Base-by-base conservation (phyloP, 64 coral and sea anemone species). In the Porites lutea region DNA sequence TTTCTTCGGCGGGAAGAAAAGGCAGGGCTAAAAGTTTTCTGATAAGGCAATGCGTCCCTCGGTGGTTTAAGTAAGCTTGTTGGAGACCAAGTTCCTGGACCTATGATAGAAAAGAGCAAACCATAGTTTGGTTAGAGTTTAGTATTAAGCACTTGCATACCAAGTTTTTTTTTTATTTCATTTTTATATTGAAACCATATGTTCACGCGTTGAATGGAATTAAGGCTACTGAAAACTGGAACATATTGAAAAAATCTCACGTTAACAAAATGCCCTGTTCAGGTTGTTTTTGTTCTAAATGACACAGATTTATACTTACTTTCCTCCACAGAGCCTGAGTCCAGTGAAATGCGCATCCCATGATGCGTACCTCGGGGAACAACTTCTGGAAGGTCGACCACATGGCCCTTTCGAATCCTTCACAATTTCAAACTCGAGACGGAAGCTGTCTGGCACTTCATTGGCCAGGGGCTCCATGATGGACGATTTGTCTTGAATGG, bases 341-440 rank as follows among this genome's bases (percentile, higher is more conserved):
- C 87, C 87, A 89, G 72, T 89, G 87, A 65, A 89, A 89, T 22
- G 61, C 87, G 49, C 87, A 89, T 23, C 70, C 87, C 87, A 59
- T 52, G 54, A 89, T 75, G 51, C 19, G 54, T 45, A 48, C 87
- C 54, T 89, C 73, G 12, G 87, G 87, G 19, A 64, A 43, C 21
- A 59, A 19, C 22, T 22, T 55, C 37, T 44, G 69, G 23, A 89
- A 54, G 49, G 87, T 27, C 37, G 74, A 52, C 72, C 87, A 89
- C 51, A 89, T 58, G 70, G 87, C 87, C 69, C 48, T 75, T 75
- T 89, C 87, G 69, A 76, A 89, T 54, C 52, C 52, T 54, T 54
- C 52, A 54, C 52, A 54, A 54, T 54, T 54, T 54, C 52, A 54
- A 54, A 54, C 52, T 54, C 52, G 52, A 54, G 52, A 54, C 52